phyloP scores from a whole-genome alignment of 1,140 invertebrate species.

The Neoseiulus cucumeris region DNA sequence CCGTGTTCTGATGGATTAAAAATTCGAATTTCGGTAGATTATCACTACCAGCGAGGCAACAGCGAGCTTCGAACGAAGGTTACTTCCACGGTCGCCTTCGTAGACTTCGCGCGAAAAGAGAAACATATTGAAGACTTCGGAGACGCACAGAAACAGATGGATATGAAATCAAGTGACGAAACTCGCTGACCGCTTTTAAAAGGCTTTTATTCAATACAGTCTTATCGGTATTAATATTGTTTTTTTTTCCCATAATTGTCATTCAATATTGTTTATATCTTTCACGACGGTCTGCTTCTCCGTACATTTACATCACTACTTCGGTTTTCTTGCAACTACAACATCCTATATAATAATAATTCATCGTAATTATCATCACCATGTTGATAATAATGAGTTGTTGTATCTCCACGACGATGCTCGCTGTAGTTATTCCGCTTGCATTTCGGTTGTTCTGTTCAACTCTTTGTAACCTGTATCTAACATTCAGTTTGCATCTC shows the following conservation, averaged over 20 bases:
- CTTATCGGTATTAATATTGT: no score
- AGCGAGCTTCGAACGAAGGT: no score
- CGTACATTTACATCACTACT: conserved; percentile 5
- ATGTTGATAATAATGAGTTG: not conserved
- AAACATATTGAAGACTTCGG: no score
- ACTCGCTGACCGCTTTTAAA: not conserved
- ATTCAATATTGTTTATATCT: not conserved
- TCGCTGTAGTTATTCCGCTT: not conserved
- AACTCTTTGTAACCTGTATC: not conserved
- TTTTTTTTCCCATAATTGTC: no score
- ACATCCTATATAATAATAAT: not conserved
- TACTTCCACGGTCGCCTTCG: no score
- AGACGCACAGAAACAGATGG: no score
- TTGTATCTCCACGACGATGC: not conserved
- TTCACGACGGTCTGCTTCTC: not conserved
- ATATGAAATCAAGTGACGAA: no score
- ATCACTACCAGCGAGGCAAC: no score
- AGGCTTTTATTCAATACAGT: conserved; percentile 9
- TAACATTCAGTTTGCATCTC: not conserved
- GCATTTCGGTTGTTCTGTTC: not conserved
- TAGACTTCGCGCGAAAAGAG: no score
- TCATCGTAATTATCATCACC: not conserved
- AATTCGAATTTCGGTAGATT: no score
- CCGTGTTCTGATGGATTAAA: no score
- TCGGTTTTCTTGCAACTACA: not conserved